Evolutionary conservation across 2,113 vertebrate species (phyloP).

Genomic region (Pyrgilauda ruficollis): DNA sequence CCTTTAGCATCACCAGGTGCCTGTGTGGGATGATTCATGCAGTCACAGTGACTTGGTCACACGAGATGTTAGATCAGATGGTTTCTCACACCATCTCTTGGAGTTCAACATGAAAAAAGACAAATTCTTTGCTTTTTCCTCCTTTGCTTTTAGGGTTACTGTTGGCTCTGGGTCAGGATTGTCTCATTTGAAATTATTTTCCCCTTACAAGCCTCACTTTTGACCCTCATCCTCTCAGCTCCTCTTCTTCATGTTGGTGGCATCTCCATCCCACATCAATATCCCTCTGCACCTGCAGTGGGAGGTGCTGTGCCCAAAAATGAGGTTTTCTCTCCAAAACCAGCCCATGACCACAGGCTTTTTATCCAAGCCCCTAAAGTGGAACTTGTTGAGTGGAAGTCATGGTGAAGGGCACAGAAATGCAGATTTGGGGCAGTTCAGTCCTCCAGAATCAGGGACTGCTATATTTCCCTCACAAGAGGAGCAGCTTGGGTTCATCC

Average conservation of each 20-base stretch:
- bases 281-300: not conserved
- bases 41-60: not conserved
- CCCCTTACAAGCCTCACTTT: not conserved
- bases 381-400: not conserved
- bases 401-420: not conserved
- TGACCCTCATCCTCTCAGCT: not conserved
- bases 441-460: rapidly evolving
- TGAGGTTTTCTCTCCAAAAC: not conserved
- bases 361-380: not conserved
- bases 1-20: not conserved
- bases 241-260: not conserved
- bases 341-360: rapidly evolving
- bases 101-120: not conserved
- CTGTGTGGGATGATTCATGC: not conserved
- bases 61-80: not conserved
- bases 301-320: not conserved
- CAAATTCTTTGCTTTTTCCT: not conserved
- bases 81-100: not conserved
- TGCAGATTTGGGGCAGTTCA: not conserved
- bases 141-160: not conserved
- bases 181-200: not conserved
- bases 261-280: not conserved
- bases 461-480: not conserved
- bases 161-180: not conserved
- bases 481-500: not conserved